A percentile compares a stretch with the other conserved stretches of the same genome.
Evolutionary conservation across 2,888 invertebrate genomes (phyloP).

Genomic region (Stenchaetothrips biformis): DNA sequence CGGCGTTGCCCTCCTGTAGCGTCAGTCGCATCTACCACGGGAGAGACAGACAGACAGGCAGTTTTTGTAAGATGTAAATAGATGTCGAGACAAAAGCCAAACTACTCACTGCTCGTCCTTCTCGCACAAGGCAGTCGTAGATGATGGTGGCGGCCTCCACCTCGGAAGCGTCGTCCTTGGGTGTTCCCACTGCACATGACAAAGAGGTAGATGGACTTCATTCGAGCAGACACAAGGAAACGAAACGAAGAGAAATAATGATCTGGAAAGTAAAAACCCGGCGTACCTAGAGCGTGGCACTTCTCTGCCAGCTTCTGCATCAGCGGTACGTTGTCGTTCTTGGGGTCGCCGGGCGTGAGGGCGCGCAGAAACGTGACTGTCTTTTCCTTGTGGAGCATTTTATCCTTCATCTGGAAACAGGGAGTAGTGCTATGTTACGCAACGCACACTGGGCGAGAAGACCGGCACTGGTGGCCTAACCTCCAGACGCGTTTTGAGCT

Average conservation of each 20-base stretch:
- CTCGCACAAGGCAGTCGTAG: slow-evolving; percentile 5
- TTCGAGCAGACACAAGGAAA: too few species aligned
- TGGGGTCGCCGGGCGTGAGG: neutral
- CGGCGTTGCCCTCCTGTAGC: neutral
- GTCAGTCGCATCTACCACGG: neutral
- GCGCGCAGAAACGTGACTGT: neutral
- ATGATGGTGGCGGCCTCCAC: neutral
- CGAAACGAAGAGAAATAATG: too few species aligned
- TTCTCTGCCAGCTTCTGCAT: neutral
- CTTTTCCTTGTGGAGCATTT: neutral
- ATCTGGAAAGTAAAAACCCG: too few species aligned
- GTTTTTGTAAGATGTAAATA: too few species aligned
- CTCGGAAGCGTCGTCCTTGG: neutral
- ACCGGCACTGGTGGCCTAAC: too few species aligned
- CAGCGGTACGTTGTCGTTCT: neutral
- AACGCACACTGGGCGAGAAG: too few species aligned
- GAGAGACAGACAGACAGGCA: neutral
- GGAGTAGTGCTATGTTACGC: too few species aligned
- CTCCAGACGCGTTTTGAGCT: too few species aligned
- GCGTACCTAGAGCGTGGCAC: neutral
- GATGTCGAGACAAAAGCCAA: too few species aligned
- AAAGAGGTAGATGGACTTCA: neutral
- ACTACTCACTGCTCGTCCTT: neutral
- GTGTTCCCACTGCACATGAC: neutral
- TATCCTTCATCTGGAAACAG: neutral